Percentiles rank a stretch among this genome's conserved stretches.
These are phyloP conservation scores for Nomada fabriciana DNA, from an alignment of 2,888 invertebrate species.

Conservation along the genomic window DNA sequence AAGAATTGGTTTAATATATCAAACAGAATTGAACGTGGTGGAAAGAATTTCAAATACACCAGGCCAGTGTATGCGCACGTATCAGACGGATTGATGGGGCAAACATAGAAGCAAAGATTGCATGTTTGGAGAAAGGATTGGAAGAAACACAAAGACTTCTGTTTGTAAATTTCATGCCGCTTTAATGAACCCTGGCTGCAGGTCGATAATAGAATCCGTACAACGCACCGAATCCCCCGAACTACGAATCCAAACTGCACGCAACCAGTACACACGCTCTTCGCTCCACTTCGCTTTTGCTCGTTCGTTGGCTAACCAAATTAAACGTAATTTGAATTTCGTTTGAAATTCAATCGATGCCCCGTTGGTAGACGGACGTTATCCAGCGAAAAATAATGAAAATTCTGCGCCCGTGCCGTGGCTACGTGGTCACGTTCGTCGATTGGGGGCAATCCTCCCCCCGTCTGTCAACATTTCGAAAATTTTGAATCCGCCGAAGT, in stretches of 20 bases:
- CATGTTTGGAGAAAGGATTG: not conserved
- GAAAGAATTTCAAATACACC: not conserved
- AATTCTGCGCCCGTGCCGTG: constrained; percentile 61
- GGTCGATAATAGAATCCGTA: constrained; percentile 78
- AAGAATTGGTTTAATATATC: too few species aligned
- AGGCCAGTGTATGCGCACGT: not conserved
- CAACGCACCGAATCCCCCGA: constrained; percentile 63
- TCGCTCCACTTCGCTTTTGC: constrained; percentile 34
- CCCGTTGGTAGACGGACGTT: constrained; percentile 53
- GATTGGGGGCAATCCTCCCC: not conserved
- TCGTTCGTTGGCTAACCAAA: constrained; percentile 75
- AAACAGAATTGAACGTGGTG: not conserved
- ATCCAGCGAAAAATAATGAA: constrained; percentile 70
- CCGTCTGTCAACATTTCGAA: constrained; percentile 45
- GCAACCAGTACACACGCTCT: constrained; percentile 49
- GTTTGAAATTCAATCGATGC: constrained; percentile 82
- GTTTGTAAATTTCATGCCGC: constrained; percentile 61
- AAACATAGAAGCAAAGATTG: not conserved
- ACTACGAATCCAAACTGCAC: constrained; percentile 64
- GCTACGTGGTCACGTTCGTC: constrained; percentile 46
- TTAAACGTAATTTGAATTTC: constrained; percentile 83
- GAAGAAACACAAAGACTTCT: constrained; percentile 31
- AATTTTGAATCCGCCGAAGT: constrained; percentile 44
- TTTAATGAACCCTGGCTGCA: constrained; percentile 67
- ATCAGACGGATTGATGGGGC: not conserved